Percentiles rank a stretch among this genome's conserved stretches.
Conservation (phyloP, 2,797 vertebrate species). For the Gallinago stenura region DNA sequence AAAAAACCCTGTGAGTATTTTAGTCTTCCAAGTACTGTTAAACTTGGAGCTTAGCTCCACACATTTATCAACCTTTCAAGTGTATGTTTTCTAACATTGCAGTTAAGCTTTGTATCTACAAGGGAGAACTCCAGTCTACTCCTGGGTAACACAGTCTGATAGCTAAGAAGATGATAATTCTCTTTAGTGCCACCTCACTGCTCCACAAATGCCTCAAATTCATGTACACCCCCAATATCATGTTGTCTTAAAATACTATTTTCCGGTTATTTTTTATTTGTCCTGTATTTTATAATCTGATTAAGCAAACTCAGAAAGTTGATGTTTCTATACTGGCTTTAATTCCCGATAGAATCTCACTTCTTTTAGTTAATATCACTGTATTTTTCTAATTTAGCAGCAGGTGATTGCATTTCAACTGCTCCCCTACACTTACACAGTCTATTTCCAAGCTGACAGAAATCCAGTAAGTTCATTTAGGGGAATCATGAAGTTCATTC, state of each 20-base stretch:
- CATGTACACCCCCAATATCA: fast-evolving
- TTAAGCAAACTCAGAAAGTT: not conserved
- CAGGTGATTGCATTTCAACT: not conserved
- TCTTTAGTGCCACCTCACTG: not conserved
- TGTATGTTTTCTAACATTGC: not conserved
- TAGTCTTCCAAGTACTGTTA: not conserved
- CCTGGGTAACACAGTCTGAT: not conserved
- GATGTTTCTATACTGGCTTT: not conserved
- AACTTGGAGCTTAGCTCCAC: not conserved
- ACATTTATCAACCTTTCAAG: not conserved
- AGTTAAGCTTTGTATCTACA: not conserved
- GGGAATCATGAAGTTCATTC: not conserved
- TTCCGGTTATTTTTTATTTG: fast-evolving
- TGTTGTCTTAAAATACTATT: not conserved
- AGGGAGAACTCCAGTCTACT: not conserved
- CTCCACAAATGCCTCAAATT: not conserved
- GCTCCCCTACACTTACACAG: not conserved
- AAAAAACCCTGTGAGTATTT: not conserved
- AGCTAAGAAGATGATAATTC: not conserved
- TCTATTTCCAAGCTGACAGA: not conserved
- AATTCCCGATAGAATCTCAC: not conserved
- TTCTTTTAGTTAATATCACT: not conserved
- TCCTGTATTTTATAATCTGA: not conserved
- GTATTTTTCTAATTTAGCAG: not conserved
- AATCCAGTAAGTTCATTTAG: not conserved